A percentile compares a stretch with the other conserved stretches of the same genome.
These are phyloP conservation scores for Drosophila phalerata DNA, from an alignment of 2,888 invertebrate species.

Conservation along the genomic window DNA sequence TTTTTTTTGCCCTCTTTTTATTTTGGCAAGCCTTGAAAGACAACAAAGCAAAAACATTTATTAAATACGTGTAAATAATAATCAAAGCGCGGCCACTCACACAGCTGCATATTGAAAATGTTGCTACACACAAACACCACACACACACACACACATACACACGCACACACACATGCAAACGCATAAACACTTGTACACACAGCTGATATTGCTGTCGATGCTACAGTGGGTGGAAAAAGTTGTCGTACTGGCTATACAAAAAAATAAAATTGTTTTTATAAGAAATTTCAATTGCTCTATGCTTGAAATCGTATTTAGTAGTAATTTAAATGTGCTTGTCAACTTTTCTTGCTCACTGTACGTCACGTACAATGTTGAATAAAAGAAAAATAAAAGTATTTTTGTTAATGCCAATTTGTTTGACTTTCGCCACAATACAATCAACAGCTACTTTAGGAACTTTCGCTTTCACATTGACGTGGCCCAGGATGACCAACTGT, in stretches of 20 bases:
- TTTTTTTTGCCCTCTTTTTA: slow-evolving; percentile 5
- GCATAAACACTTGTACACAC: slow-evolving; percentile 36
- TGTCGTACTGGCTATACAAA: background rate
- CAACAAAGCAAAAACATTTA: slow-evolving; percentile 67
- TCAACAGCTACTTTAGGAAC: slow-evolving; percentile 83
- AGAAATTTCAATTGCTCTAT: no score
- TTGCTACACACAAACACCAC: slow-evolving; percentile 37
- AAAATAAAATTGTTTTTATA: background rate
- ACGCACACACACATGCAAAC: slow-evolving; percentile 12
- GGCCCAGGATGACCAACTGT: slow-evolving; percentile 83
- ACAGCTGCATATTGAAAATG: slow-evolving; percentile 44
- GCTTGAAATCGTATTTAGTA: no score
- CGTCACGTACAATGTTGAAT: slow-evolving; percentile 13
- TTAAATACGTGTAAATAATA: slow-evolving; percentile 66
- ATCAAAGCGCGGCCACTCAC: slow-evolving; percentile 48
- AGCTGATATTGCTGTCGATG: slow-evolving; percentile 51
- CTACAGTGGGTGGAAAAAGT: slow-evolving; percentile 33
- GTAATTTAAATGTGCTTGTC: no score
- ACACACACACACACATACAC: slow-evolving; percentile 30
- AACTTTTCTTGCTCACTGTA: slow-evolving; percentile 27
- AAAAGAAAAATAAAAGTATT: slow-evolving; percentile 10
- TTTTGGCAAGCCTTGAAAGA: slow-evolving; percentile 64
- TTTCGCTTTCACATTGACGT: slow-evolving; percentile 84
- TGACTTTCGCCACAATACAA: slow-evolving; percentile 42
- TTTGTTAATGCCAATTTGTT: slow-evolving; percentile 29